phyloP scores from a whole-genome alignment of 2,113 vertebrate genomes.

The Cyprinodon variegatus region DNA sequence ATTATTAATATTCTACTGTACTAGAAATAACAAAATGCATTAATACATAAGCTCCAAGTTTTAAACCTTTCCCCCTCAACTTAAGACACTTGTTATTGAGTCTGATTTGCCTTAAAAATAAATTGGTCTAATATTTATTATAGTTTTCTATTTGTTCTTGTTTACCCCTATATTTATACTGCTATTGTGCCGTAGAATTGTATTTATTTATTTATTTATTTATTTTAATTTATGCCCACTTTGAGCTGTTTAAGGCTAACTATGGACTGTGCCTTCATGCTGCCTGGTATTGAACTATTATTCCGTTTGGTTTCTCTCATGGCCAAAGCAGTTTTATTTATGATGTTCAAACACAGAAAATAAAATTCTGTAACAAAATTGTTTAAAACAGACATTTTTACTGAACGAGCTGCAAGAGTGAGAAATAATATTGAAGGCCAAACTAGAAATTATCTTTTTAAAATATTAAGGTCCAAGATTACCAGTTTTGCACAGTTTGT shows the following conservation, averaged over 20 bases:
- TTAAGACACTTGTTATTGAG: too few relatives aligned
- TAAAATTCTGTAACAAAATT: background rate
- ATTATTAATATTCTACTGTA: background rate
- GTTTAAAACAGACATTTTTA: background rate
- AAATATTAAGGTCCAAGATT: conserved; percentile 13
- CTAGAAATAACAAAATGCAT: conserved; percentile 28
- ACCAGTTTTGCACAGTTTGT: background rate
- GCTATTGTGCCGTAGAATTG: too few relatives aligned
- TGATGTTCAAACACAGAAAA: background rate
- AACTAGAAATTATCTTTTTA: conserved; percentile 4
- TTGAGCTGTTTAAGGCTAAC: too few relatives aligned
- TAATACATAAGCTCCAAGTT: conserved; percentile 42
- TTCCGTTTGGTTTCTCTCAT: too few relatives aligned
- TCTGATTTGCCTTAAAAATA: background rate
- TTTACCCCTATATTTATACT: too few relatives aligned
- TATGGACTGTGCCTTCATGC: too few relatives aligned
- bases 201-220: too few relatives aligned
- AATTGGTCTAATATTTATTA: background rate
- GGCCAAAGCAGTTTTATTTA: background rate
- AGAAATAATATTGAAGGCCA: background rate
- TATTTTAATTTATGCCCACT: too few relatives aligned
- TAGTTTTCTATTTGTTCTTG: background rate
- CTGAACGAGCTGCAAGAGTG: conserved; percentile 31
- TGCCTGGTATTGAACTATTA: too few relatives aligned
- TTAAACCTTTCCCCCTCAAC: background rate